phyloP scores from a whole-genome alignment of 2,797 vertebrate species.

The Heterohyrax brucei region DNA sequence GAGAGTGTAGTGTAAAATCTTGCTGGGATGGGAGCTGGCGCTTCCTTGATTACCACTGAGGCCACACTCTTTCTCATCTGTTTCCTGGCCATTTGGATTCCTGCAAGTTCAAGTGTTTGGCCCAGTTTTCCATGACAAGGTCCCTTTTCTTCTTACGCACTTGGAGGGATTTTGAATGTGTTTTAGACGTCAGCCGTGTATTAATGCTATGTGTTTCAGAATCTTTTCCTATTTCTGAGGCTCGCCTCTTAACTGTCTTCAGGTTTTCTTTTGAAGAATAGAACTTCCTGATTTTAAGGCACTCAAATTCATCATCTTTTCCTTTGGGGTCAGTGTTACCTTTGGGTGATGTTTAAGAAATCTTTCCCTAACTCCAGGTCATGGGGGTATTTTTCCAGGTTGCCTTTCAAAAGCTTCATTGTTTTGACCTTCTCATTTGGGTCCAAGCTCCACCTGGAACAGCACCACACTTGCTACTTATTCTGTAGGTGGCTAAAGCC shows the following conservation, averaged over 20 bases:
- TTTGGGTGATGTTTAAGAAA: conserved; percentile 69
- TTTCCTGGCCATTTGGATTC: conserved; percentile 8
- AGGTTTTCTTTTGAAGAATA: conserved; percentile 15
- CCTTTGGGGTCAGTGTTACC: conserved; percentile 61
- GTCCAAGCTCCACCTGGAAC: conserved; percentile 3
- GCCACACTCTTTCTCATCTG: not conserved
- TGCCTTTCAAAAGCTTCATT: conserved; percentile 66
- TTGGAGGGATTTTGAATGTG: not conserved
- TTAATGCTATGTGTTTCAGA: not conserved
- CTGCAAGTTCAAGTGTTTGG: not conserved
- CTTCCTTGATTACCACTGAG: conserved; percentile 8
- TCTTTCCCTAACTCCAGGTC: conserved; percentile 60
- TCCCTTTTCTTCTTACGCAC: not conserved
- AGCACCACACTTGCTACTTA: not conserved
- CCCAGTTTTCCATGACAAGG: not conserved
- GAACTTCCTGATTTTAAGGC: conserved; percentile 23
- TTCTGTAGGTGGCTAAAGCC: not conserved
- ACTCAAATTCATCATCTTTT: conserved; percentile 27
- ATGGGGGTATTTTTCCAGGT: conserved; percentile 25
- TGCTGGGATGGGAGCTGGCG: not conserved
- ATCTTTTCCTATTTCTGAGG: not conserved
- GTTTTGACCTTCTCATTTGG: conserved; percentile 59
- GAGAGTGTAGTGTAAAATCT: not conserved
- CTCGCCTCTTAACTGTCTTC: not conserved
- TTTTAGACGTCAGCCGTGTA: not conserved